Evolutionary conservation across 2,113 vertebrate species (phyloP), one percentile per base, ranked within the genome.

Genomic region (Lontra canadensis): DNA sequence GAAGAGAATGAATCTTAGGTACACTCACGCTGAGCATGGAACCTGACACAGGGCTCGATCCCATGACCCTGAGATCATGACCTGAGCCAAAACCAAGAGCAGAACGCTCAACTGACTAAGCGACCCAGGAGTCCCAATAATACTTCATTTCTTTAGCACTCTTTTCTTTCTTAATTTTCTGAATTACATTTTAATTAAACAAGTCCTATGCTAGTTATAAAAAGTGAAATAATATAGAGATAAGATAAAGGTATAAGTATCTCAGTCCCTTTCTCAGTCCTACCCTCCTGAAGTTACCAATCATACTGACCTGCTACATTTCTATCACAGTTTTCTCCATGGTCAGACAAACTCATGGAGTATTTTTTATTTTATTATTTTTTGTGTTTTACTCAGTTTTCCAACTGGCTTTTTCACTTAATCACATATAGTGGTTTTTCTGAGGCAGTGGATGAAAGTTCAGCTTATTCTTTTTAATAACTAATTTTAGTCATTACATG

Each of bases 111-210:
- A 69, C 18, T 9, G 2, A 67, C 31, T 67, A 31, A 67, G 67
- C 34, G 18, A 69, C 67, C 34, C 34, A 36, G 34, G 8, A 18
- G 34, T 34, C 34, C 67, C 67, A 92, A 78, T 13, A 87, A 36
- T 82, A 34, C n/a, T 90, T 83, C 36, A 15, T 55, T 73, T 96
- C 13, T 85, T 89, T 89, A 67, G 31, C 26, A 3, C 7, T 90
- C 67, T 74, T 69, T 47, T 87, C 10, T 84, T 93, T 81, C 13
- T 47, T 94, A 63, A 55, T 85, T 92, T 94, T 92, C 34, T 55
- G 39, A 92, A 86, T 87, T 90, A 59, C 36, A 34, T 67, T 94
- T 95, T 93, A 89, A 44, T 73, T 96, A 71, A 34, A 79, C n/a
- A 96, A 93, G 5, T 39, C 73, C 34, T 74, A 21, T 39, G 25